Base-by-base conservation (phyloP, 2,113 vertebrate genomes). In the Lonchura striata region DNA sequence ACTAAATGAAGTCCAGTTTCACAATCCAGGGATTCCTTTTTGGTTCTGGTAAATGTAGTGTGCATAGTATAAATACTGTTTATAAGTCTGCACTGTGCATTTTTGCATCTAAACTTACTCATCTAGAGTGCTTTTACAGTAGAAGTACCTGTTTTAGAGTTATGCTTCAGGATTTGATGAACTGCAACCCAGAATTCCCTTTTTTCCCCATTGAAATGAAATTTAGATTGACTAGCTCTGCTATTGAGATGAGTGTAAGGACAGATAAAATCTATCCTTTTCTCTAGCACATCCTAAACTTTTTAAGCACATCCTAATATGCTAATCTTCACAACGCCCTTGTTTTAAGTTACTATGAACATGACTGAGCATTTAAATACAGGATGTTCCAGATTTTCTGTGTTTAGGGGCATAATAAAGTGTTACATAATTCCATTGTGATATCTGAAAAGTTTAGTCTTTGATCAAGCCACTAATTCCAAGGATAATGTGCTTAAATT, bases 401-500 rank as follows among this genome's bases (percentile, higher is more conserved):
- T 72, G 60, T 70, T 13, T 57, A 54, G 77, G 27, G 39, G 41
- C 70, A 59, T 79, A 54, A 82, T 80, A 80, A 88, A 80, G 66
- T 72, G 7, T 90, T 88, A 65, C 30, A 15, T 89, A 82, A 79
- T 78, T 39, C 31, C 30, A 22, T 19, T 66, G 27, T 0, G 0
- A 50, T 72, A 63, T 74, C 61, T 94, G 71, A 74, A 86, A 88
- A 56, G 17, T 85, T 89, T 79, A 76, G 75, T 83, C 86, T 90
- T 90, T 88, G 82, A 95, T 93, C 90, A 91, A 86, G 60, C 35
- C 69, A 54, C 75, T 94, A 82, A 94, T 85, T 85, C 63, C 71
- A 85, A 82, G 63, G 47, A 81, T 82, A 68, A 65, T 13, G 9
- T 59, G 21, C 52, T 84, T 94, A 74, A 82, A 94, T 72, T 92